Evolutionary conservation across 2,113 vertebrate genomes (phyloP).

Genomic region (Ptyas mucosa): DNA sequence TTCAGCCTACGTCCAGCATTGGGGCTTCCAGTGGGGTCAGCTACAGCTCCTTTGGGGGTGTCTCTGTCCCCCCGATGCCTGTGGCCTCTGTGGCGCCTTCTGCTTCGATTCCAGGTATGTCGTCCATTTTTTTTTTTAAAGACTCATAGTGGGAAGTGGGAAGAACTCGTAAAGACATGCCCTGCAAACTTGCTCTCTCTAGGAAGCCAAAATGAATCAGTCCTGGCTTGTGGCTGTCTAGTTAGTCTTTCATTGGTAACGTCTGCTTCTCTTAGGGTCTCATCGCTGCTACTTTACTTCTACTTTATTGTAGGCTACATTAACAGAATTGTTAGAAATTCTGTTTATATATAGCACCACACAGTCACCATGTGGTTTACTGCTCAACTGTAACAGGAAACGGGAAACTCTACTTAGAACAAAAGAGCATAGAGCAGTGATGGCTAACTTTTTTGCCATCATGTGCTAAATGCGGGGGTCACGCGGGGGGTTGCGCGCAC

Average conservation of each 20-base stretch:
- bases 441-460: too few relatives aligned
- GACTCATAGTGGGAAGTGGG: too few relatives aligned
- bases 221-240: background rate
- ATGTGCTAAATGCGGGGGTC: too few relatives aligned
- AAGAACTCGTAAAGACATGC: background rate
- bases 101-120: slow-evolving; percentile 92
- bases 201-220: background rate
- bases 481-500: accelerated
- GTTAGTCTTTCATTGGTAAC: background rate
- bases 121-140: background rate
- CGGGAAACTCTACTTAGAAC: too few relatives aligned
- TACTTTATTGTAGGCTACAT: too few relatives aligned
- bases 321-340: too few relatives aligned
- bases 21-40: slow-evolving; percentile 90
- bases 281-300: too few relatives aligned
- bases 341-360: too few relatives aligned
- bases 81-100: slow-evolving; percentile 96
- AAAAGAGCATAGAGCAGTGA: too few relatives aligned
- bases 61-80: slow-evolving; percentile 96
- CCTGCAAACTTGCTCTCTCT: background rate
- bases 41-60: slow-evolving; percentile 96
- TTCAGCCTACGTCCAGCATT: slow-evolving; percentile 86
- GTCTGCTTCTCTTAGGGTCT: background rate
- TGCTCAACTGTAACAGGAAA: too few relatives aligned
- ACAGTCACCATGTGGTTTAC: too few relatives aligned